These are phyloP conservation scores for Cercopithecus petaurista DNA, from an alignment of 2,797 vertebrate species.

Conservation along the genomic window DNA sequence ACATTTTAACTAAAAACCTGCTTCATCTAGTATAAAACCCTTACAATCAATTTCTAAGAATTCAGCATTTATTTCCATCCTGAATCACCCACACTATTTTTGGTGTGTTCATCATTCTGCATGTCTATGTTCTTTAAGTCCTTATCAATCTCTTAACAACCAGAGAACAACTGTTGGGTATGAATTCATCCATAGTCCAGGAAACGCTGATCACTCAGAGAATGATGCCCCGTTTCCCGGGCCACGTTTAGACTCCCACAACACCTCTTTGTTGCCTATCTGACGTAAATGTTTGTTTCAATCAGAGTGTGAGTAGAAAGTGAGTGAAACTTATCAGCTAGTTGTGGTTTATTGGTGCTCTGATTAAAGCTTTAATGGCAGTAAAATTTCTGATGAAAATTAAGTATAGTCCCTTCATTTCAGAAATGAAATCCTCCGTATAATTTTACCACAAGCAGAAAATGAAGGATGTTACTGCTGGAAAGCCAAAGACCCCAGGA, in stretches of 20 bases:
- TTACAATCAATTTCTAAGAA: not conserved
- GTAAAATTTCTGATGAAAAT: not conserved
- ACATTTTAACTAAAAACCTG: not conserved
- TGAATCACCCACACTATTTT: accelerated
- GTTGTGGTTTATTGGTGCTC: not conserved
- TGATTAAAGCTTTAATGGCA: not conserved
- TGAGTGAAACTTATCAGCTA: accelerated
- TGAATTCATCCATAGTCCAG: accelerated
- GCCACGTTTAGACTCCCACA: accelerated
- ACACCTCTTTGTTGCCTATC: too few relatives aligned
- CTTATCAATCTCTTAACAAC: too few relatives aligned
- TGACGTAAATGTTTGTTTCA: accelerated
- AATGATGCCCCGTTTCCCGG: accelerated
- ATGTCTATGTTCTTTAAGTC: not conserved
- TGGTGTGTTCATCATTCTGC: accelerated
- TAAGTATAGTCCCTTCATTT: not conserved
- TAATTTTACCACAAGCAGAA: not conserved
- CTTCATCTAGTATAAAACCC: not conserved
- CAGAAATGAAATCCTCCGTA: not conserved
- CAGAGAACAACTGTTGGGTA: not conserved
- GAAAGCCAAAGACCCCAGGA: not conserved
- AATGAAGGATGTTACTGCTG: not conserved
- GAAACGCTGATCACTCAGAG: too few relatives aligned
- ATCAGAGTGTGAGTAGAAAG: accelerated
- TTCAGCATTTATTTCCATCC: not conserved